Percentiles rank a stretch among this genome's conserved stretches.
Conservation (phyloP, 2,113 vertebrate species). For the Gymnobelideus leadbeateri region DNA sequence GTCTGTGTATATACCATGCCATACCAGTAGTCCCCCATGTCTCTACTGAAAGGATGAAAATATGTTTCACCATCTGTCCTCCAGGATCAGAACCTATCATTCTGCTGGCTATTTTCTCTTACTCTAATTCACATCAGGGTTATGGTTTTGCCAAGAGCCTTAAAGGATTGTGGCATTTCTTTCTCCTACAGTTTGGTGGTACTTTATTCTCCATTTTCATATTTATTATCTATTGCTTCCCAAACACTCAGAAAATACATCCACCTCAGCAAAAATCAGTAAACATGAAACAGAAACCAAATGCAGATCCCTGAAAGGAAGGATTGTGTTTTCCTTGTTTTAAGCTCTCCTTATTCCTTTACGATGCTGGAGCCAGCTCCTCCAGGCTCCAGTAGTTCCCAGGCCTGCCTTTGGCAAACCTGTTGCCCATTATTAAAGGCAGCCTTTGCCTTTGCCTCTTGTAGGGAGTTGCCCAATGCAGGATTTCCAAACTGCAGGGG, state of each 20-base stretch:
- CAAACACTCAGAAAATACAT: conserved; percentile 77
- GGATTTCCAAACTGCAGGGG: conserved; percentile 48
- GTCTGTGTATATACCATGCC: not conserved
- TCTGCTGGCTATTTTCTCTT: not conserved
- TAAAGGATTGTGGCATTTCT: not conserved
- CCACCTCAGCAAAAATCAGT: conserved; percentile 76
- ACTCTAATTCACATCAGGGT: not conserved
- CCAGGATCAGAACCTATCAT: not conserved
- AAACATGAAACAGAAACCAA: conserved; percentile 66
- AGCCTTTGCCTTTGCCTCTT: conserved; percentile 65
- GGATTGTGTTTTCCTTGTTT: not conserved
- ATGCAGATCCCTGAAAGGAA: not conserved
- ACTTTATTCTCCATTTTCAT: conserved; percentile 70
- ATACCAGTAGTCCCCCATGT: not conserved
- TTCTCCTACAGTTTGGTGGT: conserved; percentile 10
- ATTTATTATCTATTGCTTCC: conserved; percentile 83
- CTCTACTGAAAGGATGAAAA: not conserved
- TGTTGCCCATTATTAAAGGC: conserved; percentile 81
- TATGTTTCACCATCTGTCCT: not conserved
- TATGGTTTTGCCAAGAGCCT: conserved; percentile 5
- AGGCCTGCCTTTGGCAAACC: conserved; percentile 77
- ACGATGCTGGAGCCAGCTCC: conserved; percentile 77
- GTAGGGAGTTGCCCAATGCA: conserved; percentile 49
- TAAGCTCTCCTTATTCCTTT: conserved; percentile 77
- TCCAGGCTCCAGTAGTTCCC: conserved; percentile 77